These are phyloP conservation scores for Hoplostethus mediterraneus DNA, from an alignment of 2,797 vertebrate species.

Conservation along the genomic window DNA sequence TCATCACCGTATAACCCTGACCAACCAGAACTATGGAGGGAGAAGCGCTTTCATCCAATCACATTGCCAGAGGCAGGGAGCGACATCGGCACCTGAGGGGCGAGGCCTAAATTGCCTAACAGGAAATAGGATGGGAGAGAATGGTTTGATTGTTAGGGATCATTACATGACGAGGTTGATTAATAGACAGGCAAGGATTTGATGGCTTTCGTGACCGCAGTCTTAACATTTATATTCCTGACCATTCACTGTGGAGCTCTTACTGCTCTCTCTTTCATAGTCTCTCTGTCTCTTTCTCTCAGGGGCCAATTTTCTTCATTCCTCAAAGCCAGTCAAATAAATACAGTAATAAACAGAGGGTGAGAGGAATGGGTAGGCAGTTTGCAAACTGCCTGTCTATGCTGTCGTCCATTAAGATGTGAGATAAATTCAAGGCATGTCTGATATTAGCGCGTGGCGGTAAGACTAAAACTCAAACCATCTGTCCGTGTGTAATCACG, in stretches of 20 bases:
- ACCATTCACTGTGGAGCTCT: slow-evolving; percentile 34
- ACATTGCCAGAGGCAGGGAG: slow-evolving; percentile 5
- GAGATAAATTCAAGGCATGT: slow-evolving; percentile 81
- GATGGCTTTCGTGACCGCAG: slow-evolving; percentile 67
- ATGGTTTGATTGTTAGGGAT: slow-evolving; percentile 47
- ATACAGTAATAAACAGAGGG: slow-evolving; percentile 77
- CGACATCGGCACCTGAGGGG: slow-evolving; percentile 14
- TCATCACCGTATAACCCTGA: slow-evolving; percentile 28
- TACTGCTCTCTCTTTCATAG: slow-evolving; percentile 39
- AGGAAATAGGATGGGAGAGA: slow-evolving; percentile 33
- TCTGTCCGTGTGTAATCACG: slow-evolving; percentile 73
- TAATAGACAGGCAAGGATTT: slow-evolving; percentile 63
- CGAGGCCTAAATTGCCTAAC: slow-evolving; percentile 11
- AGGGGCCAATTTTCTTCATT: slow-evolving; percentile 58
- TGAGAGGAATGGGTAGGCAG: slow-evolving; percentile 54
- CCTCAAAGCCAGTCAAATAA: slow-evolving; percentile 79
- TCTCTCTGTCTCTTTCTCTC: slow-evolving; percentile 49
- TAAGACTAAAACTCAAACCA: slow-evolving; percentile 77
- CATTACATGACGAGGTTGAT: slow-evolving; percentile 59
- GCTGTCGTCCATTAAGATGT: slow-evolving; percentile 76
- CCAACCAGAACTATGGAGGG: slow-evolving; percentile 3
- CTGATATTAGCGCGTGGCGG: slow-evolving; percentile 78
- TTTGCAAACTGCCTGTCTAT: slow-evolving; percentile 64
- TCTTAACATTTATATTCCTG: slow-evolving; percentile 64
- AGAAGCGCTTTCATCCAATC: slow-evolving; percentile 1